phyloP scores from a whole-genome alignment of 2,888 invertebrate genomes.

The Leptopterna dolabrata region DNA sequence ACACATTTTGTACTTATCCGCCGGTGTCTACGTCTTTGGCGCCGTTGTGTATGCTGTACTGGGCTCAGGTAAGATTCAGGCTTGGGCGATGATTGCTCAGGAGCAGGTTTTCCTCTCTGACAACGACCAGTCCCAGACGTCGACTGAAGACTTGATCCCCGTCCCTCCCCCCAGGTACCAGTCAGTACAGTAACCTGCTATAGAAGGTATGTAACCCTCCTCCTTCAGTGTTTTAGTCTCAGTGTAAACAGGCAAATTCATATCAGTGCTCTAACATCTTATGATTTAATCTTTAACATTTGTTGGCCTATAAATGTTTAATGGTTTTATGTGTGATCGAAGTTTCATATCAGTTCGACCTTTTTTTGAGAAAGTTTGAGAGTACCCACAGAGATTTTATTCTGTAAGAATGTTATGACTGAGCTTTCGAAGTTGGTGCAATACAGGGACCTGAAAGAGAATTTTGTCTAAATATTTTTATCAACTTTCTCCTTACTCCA shows the following conservation, averaged over 20 bases:
- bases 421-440: not conserved
- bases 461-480: not conserved
- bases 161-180: slow-evolving; percentile 57
- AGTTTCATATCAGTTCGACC: not conserved
- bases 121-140: slow-evolving; percentile 60
- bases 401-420: not conserved
- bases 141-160: slow-evolving; percentile 60
- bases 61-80: slow-evolving; percentile 84
- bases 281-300: not conserved
- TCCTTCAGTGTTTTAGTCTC: not conserved
- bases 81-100: slow-evolving; percentile 75
- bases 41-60: slow-evolving; percentile 83
- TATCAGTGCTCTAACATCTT: slow-evolving; percentile 1
- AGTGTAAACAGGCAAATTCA: not conserved
- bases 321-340: not conserved
- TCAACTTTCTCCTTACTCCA: not conserved
- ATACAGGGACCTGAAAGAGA: slow-evolving; percentile 1
- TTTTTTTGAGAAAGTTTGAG: not conserved
- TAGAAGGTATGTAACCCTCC: not conserved
- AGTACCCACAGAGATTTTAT: not conserved
- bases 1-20: slow-evolving; percentile 86
- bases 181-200: slow-evolving; percentile 49
- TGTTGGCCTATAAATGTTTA: not conserved
- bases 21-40: slow-evolving; percentile 84
- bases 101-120: slow-evolving; percentile 59